Conservation (phyloP, 2,113 vertebrate genomes). For the Malaclemys terrapin region DNA sequence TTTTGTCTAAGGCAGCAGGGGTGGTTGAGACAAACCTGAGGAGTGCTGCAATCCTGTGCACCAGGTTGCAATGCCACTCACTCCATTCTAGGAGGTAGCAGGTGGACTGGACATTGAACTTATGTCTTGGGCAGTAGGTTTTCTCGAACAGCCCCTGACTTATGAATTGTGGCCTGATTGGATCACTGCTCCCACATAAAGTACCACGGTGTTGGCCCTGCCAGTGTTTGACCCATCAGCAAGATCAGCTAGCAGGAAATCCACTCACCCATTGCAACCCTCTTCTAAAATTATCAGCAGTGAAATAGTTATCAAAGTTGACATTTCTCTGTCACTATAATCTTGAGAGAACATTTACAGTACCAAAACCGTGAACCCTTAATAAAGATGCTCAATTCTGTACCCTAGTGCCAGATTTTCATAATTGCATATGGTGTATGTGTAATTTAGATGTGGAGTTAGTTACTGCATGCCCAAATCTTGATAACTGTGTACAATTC, state of each 20-base stretch:
- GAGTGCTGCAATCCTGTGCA: too few relatives aligned
- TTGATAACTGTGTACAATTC: constrained; percentile 25
- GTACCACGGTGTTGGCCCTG: too few relatives aligned
- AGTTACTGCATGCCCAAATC: not conserved
- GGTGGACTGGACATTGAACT: too few relatives aligned
- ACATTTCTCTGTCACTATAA: not conserved
- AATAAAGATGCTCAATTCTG: not conserved
- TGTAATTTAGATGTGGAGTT: not conserved
- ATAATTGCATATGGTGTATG: not conserved
- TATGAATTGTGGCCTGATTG: too few relatives aligned
- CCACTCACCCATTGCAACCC: too few relatives aligned
- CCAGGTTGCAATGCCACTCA: not conserved
- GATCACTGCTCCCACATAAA: too few relatives aligned
- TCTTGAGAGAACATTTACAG: not conserved
- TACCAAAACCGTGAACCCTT: not conserved
- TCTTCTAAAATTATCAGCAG: not conserved
- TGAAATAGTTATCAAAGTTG: not conserved
- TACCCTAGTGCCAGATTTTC: not conserved
- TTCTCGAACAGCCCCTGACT: too few relatives aligned
- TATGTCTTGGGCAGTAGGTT: too few relatives aligned
- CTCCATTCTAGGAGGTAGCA: not conserved
- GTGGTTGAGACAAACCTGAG: not conserved
- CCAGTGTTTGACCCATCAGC: too few relatives aligned
- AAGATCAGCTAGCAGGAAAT: too few relatives aligned
- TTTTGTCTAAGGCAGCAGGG: too few relatives aligned